These are phyloP conservation scores for Athetis lepigone DNA, from an alignment of 2,888 invertebrate species.

Conservation along the genomic window DNA sequence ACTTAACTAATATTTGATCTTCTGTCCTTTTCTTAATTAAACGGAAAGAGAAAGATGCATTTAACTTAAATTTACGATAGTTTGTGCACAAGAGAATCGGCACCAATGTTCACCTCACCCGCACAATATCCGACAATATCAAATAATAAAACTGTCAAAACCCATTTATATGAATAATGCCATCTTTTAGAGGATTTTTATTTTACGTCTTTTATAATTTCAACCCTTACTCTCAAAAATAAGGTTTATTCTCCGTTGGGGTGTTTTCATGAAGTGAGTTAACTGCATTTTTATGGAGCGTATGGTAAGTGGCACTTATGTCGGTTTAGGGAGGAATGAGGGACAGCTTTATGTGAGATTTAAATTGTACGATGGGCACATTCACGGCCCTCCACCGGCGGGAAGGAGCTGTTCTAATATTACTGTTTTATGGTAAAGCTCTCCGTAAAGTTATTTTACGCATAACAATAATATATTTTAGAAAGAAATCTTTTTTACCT, in stretches of 20 bases:
- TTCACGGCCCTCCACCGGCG: slow-evolving; percentile 41
- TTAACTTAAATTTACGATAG: too few species aligned
- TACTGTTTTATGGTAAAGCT: slow-evolving; percentile 26
- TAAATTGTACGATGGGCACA: slow-evolving; percentile 61
- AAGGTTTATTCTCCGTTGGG: slow-evolving; percentile 39
- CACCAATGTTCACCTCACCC: slow-evolving; percentile 11
- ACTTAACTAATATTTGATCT: too few species aligned
- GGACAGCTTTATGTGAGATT: slow-evolving; percentile 68
- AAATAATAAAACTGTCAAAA: slow-evolving; percentile 86
- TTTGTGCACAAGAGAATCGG: too few species aligned
- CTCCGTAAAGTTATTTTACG: background rate
- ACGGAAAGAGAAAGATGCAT: too few species aligned
- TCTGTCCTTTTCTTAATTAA: too few species aligned
- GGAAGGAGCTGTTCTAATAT: slow-evolving; percentile 24
- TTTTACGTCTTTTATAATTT: slow-evolving; percentile 7
- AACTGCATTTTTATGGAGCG: slow-evolving; percentile 74
- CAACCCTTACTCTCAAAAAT: slow-evolving; percentile 18
- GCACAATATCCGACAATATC: slow-evolving; percentile 72
- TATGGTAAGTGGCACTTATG: slow-evolving; percentile 76
- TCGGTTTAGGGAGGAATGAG: slow-evolving; percentile 66
- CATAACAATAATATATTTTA: slow-evolving; percentile 5
- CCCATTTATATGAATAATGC: slow-evolving; percentile 84
- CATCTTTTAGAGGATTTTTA: slow-evolving; percentile 63
- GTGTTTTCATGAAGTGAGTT: slow-evolving; percentile 46
- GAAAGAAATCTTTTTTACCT: background rate